A percentile compares a stretch with the other conserved stretches of the same genome.
Evolutionary conservation across 2,797 vertebrate genomes (phyloP).

Genomic region (Potorous gilbertii): DNA sequence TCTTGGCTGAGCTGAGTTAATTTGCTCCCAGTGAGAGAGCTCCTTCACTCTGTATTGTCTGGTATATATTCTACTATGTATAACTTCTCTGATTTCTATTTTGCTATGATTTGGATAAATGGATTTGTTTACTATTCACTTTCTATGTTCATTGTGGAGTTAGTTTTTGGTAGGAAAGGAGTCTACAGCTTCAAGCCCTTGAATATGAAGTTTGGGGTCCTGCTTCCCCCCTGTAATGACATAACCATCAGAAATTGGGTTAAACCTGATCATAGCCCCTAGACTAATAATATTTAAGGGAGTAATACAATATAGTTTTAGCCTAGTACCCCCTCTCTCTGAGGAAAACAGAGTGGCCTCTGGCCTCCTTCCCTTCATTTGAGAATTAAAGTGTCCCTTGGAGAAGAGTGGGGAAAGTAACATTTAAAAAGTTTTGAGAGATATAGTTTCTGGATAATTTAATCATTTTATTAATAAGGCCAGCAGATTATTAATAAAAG

Average conservation of each 20-base stretch:
- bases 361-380: not conserved
- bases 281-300: not conserved
- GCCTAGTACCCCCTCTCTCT: not conserved
- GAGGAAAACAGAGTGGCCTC: not conserved
- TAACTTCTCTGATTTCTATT: not conserved
- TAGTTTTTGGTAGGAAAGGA: not conserved
- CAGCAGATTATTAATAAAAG: not conserved
- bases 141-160: not conserved
- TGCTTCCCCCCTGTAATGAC: not conserved
- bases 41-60: not conserved
- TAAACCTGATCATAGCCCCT: not conserved
- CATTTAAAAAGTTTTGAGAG: not conserved
- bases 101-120: not conserved
- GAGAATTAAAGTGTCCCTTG: not conserved
- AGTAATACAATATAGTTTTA: not conserved
- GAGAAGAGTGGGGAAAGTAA: not conserved
- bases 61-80: not conserved
- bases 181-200: not conserved
- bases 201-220: not conserved
- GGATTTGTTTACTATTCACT: not conserved
- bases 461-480: not conserved
- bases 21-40: not conserved
- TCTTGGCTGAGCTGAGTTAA: not conserved
- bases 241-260: not conserved
- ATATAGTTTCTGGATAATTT: not conserved